Percentiles rank a stretch among this genome's conserved stretches.
phyloP scores from a whole-genome alignment of 2,113 vertebrate genomes.

The Procavia capensis region DNA sequence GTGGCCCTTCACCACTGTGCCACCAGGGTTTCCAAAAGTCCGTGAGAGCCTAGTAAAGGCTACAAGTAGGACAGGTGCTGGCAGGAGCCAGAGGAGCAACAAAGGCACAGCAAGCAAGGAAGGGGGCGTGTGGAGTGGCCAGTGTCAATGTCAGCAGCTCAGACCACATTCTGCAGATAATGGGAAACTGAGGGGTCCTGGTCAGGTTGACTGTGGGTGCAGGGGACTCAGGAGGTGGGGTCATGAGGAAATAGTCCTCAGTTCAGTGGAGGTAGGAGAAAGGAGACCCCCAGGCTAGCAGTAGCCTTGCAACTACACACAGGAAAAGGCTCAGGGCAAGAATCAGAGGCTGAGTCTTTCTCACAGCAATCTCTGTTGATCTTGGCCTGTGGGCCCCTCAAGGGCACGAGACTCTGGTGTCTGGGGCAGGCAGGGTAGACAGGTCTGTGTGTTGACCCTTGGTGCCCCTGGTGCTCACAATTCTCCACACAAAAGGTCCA shows the following conservation, averaged over 20 bases:
- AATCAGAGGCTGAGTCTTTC: background rate
- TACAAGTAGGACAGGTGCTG: background rate
- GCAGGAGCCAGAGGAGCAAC: background rate
- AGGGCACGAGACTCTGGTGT: background rate
- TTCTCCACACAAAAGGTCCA: background rate
- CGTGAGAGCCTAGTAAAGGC: background rate
- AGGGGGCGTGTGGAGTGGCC: background rate
- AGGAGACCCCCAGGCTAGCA: background rate
- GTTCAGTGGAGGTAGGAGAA: fast-evolving
- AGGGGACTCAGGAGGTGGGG: background rate
- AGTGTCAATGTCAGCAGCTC: background rate
- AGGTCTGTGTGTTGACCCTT: background rate
- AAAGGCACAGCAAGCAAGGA: background rate
- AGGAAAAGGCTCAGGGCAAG: background rate
- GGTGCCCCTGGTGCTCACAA: background rate
- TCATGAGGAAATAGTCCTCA: background rate
- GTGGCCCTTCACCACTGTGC: too few species aligned
- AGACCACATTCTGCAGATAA: background rate
- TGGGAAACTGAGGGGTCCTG: background rate
- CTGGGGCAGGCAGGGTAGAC: background rate
- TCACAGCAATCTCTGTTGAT: background rate
- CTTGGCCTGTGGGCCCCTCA: background rate
- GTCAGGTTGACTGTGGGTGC: background rate
- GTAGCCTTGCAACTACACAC: background rate
- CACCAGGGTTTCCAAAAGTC: too few species aligned